Evolutionary conservation across 1,140 invertebrate genomes (phyloP).

Genomic region (Cyclargus thomasi): DNA sequence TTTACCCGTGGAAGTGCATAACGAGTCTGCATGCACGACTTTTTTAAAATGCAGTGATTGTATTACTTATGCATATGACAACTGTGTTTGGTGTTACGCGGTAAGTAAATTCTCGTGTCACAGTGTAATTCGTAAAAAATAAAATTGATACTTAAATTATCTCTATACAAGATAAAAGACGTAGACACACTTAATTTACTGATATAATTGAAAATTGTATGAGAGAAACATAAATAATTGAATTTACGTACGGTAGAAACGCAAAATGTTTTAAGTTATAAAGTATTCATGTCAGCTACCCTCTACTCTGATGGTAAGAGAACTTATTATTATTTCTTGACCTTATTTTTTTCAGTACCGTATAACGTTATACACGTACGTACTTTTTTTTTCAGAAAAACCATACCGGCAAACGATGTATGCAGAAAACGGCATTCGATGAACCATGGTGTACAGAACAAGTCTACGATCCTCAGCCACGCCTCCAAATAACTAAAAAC

Average conservation of each 20-base stretch:
- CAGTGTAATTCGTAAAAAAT: background rate
- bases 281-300: too few relatives aligned
- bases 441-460: constrained; percentile 36
- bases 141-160: too few relatives aligned
- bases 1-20: background rate
- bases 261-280: too few relatives aligned
- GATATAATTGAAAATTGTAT: too few relatives aligned
- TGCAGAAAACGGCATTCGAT: constrained; percentile 22
- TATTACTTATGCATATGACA: background rate
- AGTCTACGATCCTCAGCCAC: constrained; percentile 27
- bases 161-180: too few relatives aligned
- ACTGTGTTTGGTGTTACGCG: constrained; percentile 14
- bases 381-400: constrained; percentile 27
- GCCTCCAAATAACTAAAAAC: constrained; percentile 10
- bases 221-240: too few relatives aligned
- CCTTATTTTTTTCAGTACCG: too few relatives aligned
- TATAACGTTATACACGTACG: too few relatives aligned
- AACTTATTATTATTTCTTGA: too few relatives aligned
- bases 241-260: too few relatives aligned
- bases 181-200: too few relatives aligned
- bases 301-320: too few relatives aligned
- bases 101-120: background rate
- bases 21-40: background rate
- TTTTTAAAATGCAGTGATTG: constrained; percentile 5
- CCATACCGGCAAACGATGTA: constrained; percentile 31